A percentile compares a stretch with the other conserved stretches of the same genome.
phyloP scores from a whole-genome alignment of 2,797 vertebrate genomes.

The Alectoris magna region DNA sequence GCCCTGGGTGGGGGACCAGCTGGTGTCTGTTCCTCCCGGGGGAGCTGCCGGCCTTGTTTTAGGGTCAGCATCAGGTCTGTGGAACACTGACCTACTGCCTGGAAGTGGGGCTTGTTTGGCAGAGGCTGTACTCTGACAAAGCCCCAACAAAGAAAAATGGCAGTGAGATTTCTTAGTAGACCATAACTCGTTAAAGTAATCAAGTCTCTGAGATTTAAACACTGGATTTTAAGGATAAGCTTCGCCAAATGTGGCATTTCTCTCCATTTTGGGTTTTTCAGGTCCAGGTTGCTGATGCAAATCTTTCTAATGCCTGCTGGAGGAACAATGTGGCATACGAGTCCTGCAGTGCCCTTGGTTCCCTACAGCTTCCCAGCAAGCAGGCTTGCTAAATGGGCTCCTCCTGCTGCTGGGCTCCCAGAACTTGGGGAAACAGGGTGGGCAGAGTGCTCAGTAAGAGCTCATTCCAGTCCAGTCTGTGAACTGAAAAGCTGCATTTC shows the following conservation, averaged over 20 bases:
- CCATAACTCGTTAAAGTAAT: neutral
- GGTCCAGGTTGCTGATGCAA: neutral
- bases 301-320: neutral
- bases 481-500: neutral
- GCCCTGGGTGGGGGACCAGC: neutral
- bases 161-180: neutral
- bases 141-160: neutral
- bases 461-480: neutral
- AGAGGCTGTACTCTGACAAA: neutral
- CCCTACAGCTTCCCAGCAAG: neutral
- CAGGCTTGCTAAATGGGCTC: neutral
- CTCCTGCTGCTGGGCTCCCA: neutral
- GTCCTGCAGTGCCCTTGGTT: rapidly evolving
- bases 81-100: neutral
- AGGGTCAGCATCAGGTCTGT: neutral
- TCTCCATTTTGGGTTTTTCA: neutral
- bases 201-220: neutral
- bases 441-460: neutral
- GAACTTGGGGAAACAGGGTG: neutral
- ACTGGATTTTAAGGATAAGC: neutral
- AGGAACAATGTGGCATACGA: neutral
- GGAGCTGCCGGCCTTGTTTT: neutral
- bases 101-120: neutral
- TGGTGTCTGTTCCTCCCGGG: neutral
- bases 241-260: neutral